Base-by-base conservation (phyloP, 1,140 invertebrate genomes). In the Colletes latitarsis region DNA sequence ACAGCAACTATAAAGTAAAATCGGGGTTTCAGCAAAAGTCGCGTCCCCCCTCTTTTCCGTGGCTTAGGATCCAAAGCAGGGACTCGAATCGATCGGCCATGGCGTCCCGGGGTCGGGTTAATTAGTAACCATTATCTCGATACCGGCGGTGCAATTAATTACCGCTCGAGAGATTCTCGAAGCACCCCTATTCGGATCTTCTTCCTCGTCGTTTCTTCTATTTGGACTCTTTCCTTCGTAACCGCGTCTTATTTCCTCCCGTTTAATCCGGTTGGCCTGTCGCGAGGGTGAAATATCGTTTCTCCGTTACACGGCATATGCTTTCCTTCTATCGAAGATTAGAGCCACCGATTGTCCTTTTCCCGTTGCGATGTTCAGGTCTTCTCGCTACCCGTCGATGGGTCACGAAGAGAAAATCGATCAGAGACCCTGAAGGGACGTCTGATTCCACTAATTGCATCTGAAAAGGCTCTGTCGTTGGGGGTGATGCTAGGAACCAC, bases 101-200 rank as follows among this genome's bases (percentile, higher is more conserved):
- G 58, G 52, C 60, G 49, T 63, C 21, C 52, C 39, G 46, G n/a
- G 84, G 53, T 62, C 62, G 77, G 49, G 64, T 83, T 87, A 86
- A 87, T 87, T 87, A 86, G 85, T 86, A 83, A 83, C 77, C 82
- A 87, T 87, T 87, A 87, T 87, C 84, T 83, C 74, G 77, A 86
- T 86, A 83, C 67, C 64, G 53, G 52, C 69, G 60, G 30, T 67
- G 77, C 82, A 78, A 87, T 87, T 87, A 86, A 87, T 87, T 86
- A 83, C 55, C 3, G 58, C 53, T 67, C 41, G n/a, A 58, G 62
- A 62, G 17, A 64, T 72, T 43, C 10, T 52, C 30, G 57, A 66
- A 46, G 41, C 60, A 73, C 64, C 41, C 71, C 57, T 43, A 19
- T 53, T 63, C 67, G 68, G 55, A 58, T 67, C 41, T 30, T 64